phyloP scores from a whole-genome alignment of 1,140 invertebrate species.

The Trichonephila clavata region DNA sequence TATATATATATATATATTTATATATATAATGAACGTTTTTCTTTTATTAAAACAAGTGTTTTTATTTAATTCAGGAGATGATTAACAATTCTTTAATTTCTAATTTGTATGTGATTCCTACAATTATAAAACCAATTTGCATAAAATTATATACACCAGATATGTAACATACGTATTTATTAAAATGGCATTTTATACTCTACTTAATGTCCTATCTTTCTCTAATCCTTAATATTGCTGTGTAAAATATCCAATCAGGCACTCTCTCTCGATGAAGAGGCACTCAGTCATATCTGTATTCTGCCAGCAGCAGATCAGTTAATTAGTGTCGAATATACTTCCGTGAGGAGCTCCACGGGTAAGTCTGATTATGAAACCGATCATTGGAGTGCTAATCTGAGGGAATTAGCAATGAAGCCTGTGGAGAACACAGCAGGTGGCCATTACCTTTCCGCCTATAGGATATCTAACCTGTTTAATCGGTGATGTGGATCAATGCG shows the following conservation, averaged over 20 bases:
- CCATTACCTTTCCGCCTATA: background rate
- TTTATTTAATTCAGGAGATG: no score
- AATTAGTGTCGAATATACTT: background rate
- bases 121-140: no score
- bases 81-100: no score
- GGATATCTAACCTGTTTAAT: conserved; percentile 1
- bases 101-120: no score
- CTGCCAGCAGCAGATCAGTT: background rate
- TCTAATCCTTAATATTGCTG: no score
- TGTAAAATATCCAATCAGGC: background rate
- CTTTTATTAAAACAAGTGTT: no score
- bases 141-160: no score
- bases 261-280: background rate
- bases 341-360: background rate
- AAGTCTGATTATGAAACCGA: conserved; percentile 6
- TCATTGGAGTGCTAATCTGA: background rate
- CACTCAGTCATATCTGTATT: background rate
- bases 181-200: no score
- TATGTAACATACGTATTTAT: no score
- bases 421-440: background rate
- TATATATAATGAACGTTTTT: no score
- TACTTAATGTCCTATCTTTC: no score
- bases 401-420: conserved; percentile 11
- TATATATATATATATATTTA: no score
- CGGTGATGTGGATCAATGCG: background rate